Evolutionary conservation across 2,113 vertebrate species (phyloP).

Genomic region (Sclerurus mexicanus): DNA sequence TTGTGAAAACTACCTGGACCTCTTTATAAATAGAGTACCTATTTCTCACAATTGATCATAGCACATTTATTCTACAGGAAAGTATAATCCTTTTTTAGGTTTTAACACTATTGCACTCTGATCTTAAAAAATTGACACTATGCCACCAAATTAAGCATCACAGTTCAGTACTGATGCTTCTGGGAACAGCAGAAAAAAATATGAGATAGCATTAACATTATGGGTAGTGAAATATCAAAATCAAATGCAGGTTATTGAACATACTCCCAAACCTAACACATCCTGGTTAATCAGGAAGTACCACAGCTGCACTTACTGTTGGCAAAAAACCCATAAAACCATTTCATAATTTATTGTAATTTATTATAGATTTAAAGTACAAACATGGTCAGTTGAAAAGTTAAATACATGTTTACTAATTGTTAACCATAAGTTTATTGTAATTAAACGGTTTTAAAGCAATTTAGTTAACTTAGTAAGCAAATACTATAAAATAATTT

Average conservation of each 20-base stretch:
- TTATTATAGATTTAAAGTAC: background rate
- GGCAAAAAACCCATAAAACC: background rate
- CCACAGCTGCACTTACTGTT: background rate
- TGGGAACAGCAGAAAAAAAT: background rate
- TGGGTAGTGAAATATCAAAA: background rate
- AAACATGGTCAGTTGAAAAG: background rate
- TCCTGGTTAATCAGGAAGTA: background rate
- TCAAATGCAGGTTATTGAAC: background rate
- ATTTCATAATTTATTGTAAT: background rate
- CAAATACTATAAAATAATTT: background rate
- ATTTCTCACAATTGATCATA: background rate
- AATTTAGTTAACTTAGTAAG: background rate
- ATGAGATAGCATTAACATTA: background rate
- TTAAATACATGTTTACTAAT: background rate
- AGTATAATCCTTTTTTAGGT: background rate
- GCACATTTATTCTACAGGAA: background rate
- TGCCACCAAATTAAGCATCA: background rate
- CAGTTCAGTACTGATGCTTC: background rate
- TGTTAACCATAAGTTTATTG: background rate
- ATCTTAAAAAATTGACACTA: background rate
- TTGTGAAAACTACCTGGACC: background rate
- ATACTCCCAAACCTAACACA: background rate
- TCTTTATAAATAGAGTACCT: background rate
- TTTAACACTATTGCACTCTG: background rate
- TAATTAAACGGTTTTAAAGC: background rate